Evolutionary conservation across 2,113 vertebrate genomes (phyloP), one percentile per base, ranked within the genome.

Genomic region (Bathybates hornii): DNA sequence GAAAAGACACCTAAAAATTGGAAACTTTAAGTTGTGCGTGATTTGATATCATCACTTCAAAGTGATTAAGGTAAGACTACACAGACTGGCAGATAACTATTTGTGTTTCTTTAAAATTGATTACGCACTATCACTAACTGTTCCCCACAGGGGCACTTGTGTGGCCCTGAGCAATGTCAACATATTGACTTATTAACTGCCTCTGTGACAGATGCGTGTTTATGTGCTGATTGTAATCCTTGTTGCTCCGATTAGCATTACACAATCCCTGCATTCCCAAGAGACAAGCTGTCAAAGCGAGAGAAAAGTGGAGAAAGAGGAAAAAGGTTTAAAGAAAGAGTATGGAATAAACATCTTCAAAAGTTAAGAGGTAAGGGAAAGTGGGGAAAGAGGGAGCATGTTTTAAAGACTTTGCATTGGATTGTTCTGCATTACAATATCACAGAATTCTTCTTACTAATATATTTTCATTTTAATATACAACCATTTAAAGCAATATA

Each of bases 251-350:
- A 95, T 95, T 93, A 95, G 92, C 81, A 50, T 68, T 82, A 66
- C 92, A 92, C 93, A 94, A 89, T 91, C 89, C 54, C 59, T 76
- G 79, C 71, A 41, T 82, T 85, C 86, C 82, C 80, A 45, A 5
- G 87, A 89, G 91, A 86, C 93, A 89, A 91, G 90, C 90, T 91
- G 93, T 92, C 91, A 59, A 87, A 87, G 32, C 57, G 84, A 54
- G 50, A 41, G 48, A 54, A 50, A 48, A 50, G 50, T 32, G 68
- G 48, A 81, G 24, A 80, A 41, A 27, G 78, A 63, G 41, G 19
- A 34, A 83, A 50, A 83, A 9, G 34, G 19, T 21, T 21, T 14
- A 83, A 68, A 52, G 36, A 45, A 13, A 82, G 32, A 57, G 21
- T 11, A 38, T 24, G 36, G 12, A 36, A 43, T 48, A 52, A 24